Percentiles rank a stretch among this genome's conserved stretches.
These are phyloP conservation scores for Engraulis encrasicolus DNA, from an alignment of 2,113 vertebrate genomes.

Conservation along the genomic window DNA sequence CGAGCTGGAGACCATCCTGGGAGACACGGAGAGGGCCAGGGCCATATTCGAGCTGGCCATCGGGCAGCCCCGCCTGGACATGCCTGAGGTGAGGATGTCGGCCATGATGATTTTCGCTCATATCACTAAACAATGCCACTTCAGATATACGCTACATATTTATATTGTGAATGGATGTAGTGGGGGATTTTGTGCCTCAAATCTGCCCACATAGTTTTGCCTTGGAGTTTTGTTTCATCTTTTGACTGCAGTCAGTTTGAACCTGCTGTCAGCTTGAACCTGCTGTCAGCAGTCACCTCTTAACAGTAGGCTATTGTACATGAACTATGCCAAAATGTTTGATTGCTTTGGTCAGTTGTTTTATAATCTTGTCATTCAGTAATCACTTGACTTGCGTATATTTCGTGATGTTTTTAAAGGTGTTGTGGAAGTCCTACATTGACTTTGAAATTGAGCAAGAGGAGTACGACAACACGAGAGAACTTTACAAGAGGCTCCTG, in stretches of 20 bases:
- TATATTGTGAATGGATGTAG: too few relatives aligned
- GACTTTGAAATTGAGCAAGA: slow-evolving; percentile 98
- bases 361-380: neutral
- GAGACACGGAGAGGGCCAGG: slow-evolving; percentile 86
- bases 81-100: slow-evolving; percentile 87
- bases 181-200: too few relatives aligned
- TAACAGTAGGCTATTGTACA: too few relatives aligned
- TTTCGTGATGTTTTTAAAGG: slow-evolving; percentile 69
- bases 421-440: slow-evolving; percentile 98
- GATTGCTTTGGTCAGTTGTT: neutral
- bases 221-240: neutral
- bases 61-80: slow-evolving; percentile 92
- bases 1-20: slow-evolving; percentile 94
- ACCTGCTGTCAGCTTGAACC: too few relatives aligned
- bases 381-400: neutral
- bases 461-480: slow-evolving; percentile 92
- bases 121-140: too few relatives aligned
- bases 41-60: slow-evolving; percentile 96
- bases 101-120: too few relatives aligned
- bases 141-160: too few relatives aligned
- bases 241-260: too few relatives aligned
- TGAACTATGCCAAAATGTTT: neutral
- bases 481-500: slow-evolving; percentile 88
- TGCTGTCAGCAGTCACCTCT: too few relatives aligned
- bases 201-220: neutral